phyloP scores from a whole-genome alignment of 1,140 invertebrate genomes.

The Thalassaphorura encarpata region DNA sequence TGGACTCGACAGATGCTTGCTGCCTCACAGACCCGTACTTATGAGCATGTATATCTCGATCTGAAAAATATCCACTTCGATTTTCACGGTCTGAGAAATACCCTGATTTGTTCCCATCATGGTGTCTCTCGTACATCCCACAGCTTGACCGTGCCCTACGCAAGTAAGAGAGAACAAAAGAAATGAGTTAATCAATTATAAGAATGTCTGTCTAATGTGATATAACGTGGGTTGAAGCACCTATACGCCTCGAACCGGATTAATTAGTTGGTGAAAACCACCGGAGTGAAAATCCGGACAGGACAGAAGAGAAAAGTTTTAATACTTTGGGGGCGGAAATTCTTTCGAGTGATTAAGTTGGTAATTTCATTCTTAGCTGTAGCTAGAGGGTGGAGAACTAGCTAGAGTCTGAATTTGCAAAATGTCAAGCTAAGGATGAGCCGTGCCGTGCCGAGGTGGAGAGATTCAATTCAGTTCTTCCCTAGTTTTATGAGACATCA shows the following conservation, averaged over 20 bases:
- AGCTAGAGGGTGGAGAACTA: background rate
- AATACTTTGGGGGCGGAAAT: too few relatives aligned
- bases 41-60: conserved; percentile 49
- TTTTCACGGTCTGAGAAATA: conserved; percentile 31
- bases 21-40: conserved; percentile 73
- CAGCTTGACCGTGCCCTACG: conserved; percentile 46
- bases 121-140: conserved; percentile 77
- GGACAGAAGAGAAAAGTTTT: background rate
- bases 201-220: too few relatives aligned
- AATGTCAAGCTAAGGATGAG: background rate
- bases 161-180: conserved; percentile 11
- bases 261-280: too few relatives aligned
- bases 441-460: too few relatives aligned
- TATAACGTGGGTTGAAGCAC: too few relatives aligned
- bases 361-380: background rate
- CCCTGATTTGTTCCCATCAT: conserved; percentile 47
- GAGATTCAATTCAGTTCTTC: too few relatives aligned
- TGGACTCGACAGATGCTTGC: conserved; percentile 85
- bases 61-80: conserved; percentile 73
- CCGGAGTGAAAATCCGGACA: too few relatives aligned
- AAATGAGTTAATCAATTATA: too few relatives aligned
- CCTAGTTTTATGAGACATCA: too few relatives aligned
- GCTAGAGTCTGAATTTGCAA: background rate
- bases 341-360: background rate
- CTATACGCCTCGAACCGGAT: too few relatives aligned